These are phyloP conservation scores for Betta splendens DNA, from an alignment of 2,797 vertebrate species.

Conservation along the genomic window DNA sequence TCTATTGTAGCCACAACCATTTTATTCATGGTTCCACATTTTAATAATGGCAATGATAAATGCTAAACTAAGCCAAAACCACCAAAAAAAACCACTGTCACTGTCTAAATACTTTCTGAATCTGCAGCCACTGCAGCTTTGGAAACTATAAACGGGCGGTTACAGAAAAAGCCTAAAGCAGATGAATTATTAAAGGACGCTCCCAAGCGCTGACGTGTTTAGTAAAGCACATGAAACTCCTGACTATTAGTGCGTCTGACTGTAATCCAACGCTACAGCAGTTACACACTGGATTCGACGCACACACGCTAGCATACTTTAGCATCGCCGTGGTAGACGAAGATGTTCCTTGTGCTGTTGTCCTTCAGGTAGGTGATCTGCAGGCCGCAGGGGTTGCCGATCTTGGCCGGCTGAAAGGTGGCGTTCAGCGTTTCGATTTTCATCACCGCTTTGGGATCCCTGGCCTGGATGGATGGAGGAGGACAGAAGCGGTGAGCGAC, in stretches of 20 bases:
- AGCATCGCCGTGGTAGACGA: constrained; percentile 94
- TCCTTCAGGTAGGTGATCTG: constrained; percentile 98
- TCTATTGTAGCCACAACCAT: neutral
- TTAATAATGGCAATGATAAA: neutral
- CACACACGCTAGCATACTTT: constrained; percentile 83
- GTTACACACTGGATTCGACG: no score
- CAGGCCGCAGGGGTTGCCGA: constrained; percentile 92
- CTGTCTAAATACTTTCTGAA: neutral
- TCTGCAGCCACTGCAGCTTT: neutral
- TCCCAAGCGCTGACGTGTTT: neutral
- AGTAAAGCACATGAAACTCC: neutral
- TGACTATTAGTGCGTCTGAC: neutral
- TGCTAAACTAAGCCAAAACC: neutral
- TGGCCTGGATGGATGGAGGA: constrained; percentile 79
- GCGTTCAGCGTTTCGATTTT: constrained; percentile 96
- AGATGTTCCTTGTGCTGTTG: constrained; percentile 98
- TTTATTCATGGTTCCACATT: neutral
- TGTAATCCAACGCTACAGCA: neutral
- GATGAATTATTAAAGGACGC: constrained; percentile 9
- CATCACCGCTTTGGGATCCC: constrained; percentile 96
- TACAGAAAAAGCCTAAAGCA: neutral
- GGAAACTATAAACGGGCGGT: neutral
- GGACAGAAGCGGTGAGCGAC: constrained; percentile 13
- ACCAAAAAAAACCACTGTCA: constrained; percentile 7
- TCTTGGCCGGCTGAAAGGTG: constrained; percentile 95